phyloP scores from a whole-genome alignment of 2,113 vertebrate species.

The Chamaetylas fuelleborni region DNA sequence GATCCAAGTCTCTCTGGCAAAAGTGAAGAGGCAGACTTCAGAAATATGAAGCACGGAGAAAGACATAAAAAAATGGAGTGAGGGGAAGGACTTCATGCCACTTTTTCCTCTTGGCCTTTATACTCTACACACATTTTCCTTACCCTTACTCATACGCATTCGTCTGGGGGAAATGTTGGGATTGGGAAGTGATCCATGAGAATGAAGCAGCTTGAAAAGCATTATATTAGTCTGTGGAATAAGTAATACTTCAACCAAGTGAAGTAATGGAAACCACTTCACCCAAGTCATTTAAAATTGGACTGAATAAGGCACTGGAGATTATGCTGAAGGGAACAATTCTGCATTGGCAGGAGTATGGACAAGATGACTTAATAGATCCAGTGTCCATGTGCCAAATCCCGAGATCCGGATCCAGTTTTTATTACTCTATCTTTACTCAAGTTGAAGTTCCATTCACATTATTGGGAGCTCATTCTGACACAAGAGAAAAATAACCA shows the following conservation, averaged over 20 bases:
- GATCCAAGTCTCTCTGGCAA: conserved; percentile 13
- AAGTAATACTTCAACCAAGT: conserved; percentile 67
- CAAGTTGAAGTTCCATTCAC: conserved; percentile 40
- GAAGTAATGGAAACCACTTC: conserved; percentile 71
- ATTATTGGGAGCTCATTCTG: background rate
- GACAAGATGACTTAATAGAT: conserved; percentile 62
- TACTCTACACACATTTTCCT: conserved; percentile 58
- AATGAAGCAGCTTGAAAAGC: conserved; percentile 63
- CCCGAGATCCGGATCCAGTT: conserved; percentile 46
- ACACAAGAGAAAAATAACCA: conserved; percentile 4
- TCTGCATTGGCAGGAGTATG: conserved; percentile 54
- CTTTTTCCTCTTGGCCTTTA: conserved; percentile 60
- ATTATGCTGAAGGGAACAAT: conserved; percentile 63
- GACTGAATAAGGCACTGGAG: conserved; percentile 54
- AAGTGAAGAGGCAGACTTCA: conserved; percentile 9
- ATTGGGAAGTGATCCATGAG: conserved; percentile 65
- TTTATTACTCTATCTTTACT: conserved; percentile 51
- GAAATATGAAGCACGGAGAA: conserved; percentile 41
- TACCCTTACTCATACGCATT: conserved; percentile 45
- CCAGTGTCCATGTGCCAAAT: conserved; percentile 51
- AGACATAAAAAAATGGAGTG: conserved; percentile 10
- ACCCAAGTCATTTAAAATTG: conserved; percentile 63
- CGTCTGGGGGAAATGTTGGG: conserved; percentile 57
- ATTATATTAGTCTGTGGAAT: conserved; percentile 69
- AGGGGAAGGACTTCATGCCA: conserved; percentile 41